Percentiles rank a stretch among this genome's conserved stretches.
These are phyloP conservation scores for Polypterus senegalus DNA, from an alignment of 2,113 vertebrate species.

Conservation along the genomic window DNA sequence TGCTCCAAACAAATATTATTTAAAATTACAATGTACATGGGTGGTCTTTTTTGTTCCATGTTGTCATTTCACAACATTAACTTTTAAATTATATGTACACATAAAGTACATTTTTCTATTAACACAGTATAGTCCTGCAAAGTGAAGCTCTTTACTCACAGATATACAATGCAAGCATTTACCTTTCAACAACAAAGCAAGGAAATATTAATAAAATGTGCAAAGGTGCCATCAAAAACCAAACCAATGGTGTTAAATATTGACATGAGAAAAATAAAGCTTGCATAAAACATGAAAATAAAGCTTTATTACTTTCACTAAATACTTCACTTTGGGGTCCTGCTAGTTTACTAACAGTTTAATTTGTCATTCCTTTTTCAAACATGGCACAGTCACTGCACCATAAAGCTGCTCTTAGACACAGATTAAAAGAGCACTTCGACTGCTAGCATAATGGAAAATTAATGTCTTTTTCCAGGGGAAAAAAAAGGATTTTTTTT, in stretches of 20 bases:
- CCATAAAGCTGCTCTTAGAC: slow-evolving; percentile 65
- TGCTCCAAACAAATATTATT: no score
- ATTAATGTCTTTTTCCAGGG: slow-evolving; percentile 53
- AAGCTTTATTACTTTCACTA: slow-evolving; percentile 42
- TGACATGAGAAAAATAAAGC: slow-evolving; percentile 6
- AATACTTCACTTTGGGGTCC: slow-evolving; percentile 56
- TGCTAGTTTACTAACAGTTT: slow-evolving; percentile 65
- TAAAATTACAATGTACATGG: no score
- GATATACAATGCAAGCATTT: no score
- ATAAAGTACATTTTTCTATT: no score
- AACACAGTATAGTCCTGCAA: no score
- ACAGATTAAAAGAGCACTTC: slow-evolving; percentile 61
- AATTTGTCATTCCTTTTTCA: slow-evolving; percentile 57
- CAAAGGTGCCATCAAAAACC: slow-evolving; percentile 12
- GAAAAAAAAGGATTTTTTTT: slow-evolving; percentile 50
- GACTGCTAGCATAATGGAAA: slow-evolving; percentile 55
- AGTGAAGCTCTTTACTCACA: no score
- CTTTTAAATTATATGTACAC: no score
- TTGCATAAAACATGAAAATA: slow-evolving; percentile 6
- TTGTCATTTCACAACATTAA: no score
- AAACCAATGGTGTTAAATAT: slow-evolving; percentile 2
- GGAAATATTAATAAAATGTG: slow-evolving; percentile 7
- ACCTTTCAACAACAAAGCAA: no score
- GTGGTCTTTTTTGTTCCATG: no score
- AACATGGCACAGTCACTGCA: slow-evolving; percentile 61